Base-by-base conservation (phyloP, 2,888 invertebrate genomes). In the Holacanthella duospinosa region DNA sequence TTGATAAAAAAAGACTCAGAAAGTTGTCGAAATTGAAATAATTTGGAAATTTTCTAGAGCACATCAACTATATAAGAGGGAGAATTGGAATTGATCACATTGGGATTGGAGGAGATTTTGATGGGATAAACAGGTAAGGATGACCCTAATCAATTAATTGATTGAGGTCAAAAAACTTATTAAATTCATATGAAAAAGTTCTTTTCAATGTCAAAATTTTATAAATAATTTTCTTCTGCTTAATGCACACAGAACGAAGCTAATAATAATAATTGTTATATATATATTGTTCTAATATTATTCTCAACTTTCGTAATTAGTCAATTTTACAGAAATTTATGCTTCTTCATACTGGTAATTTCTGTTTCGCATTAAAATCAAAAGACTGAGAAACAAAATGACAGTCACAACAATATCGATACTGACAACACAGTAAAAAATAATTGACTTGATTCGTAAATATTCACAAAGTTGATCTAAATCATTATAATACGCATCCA, bases 81-180 rank as follows among this genome's bases (percentile, higher is more conserved):
- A 83, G 89, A 68, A 89, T 89, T 67, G 91, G 92, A 69, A 86
- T 89, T 75, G 89, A 91, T 81, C 86, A 88, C 79, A 88, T 91
- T 66, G 92, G 91, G 59, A 83, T 92, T 68, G 92, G 91, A 67
- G 90, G 89, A 65, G 91, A 90, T 74, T 91, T 88, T 79, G 89
- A 91, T 77, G 91, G 91, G 24, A 71, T 72, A 48, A 69, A 72
- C 62, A 60, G 64, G 72, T 70, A 64, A 69, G 64, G 16, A n/a
- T n/a, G n/a, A n/a, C n/a, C n/a, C n/a, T n/a, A n/a, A n/a, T n/a
- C n/a, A n/a, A n/a, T n/a, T n/a, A n/a, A n/a, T n/a, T n/a, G n/a
- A n/a, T n/a, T n/a, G n/a, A n/a, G n/a, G n/a, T n/a, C n/a, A n/a
- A n/a, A n/a, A n/a, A n/a, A n/a, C n/a, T n/a, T n/a, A n/a, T n/a